These are phyloP conservation scores for Dexiosoma caninum DNA, from an alignment of 2,888 invertebrate genomes.

Conservation along the genomic window DNA sequence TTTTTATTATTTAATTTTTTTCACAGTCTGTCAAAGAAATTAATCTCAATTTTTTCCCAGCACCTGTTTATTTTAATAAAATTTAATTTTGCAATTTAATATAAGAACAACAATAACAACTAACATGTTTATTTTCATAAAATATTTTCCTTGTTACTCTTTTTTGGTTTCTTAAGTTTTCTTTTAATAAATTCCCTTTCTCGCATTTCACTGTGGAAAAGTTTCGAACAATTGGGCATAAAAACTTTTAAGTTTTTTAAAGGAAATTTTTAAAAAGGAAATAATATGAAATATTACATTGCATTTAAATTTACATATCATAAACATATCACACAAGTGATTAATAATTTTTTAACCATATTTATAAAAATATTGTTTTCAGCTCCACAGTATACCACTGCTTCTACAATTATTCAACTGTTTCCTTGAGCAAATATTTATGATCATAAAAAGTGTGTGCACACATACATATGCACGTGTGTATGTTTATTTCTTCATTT, in stretches of 20 bases:
- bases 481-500: not conserved
- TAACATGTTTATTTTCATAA: conserved; percentile 20
- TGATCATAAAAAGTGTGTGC: not conserved
- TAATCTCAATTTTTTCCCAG: conserved; percentile 41
- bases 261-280: too few species aligned
- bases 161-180: not conserved
- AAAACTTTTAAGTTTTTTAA: too few species aligned
- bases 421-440: not conserved
- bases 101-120: not conserved
- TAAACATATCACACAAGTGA: too few species aligned
- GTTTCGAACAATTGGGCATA: too few species aligned
- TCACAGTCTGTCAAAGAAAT: conserved; percentile 46
- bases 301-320: too few species aligned
- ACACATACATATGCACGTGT: not conserved
- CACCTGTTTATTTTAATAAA: conserved; percentile 52
- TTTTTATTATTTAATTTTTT: conserved; percentile 5
- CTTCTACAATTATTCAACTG: conserved; percentile 4
- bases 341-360: too few species aligned
- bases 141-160: conserved; percentile 12
- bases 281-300: too few species aligned
- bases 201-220: too few species aligned
- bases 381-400: not conserved
- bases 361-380: too few species aligned
- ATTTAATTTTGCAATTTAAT: conserved; percentile 11
- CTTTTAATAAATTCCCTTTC: not conserved